A percentile compares a stretch with the other conserved stretches of the same genome.
These are phyloP conservation scores for Heterodera schachtii DNA, from an alignment of 1,140 invertebrate species.

Conservation along the genomic window DNA sequence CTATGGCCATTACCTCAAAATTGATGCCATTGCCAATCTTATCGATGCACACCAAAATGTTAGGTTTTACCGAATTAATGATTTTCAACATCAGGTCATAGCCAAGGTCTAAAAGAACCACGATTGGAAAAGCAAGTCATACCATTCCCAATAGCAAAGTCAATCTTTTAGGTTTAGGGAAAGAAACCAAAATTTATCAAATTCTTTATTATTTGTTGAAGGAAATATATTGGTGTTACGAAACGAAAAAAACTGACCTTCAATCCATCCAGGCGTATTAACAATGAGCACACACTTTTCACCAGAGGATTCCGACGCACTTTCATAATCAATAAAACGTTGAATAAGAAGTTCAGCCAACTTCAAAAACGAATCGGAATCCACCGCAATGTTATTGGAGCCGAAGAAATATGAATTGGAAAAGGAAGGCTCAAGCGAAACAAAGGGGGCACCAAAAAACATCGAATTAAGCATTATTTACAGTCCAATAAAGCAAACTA, in stretches of 20 bases:
- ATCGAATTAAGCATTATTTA: not conserved
- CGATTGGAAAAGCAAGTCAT: slow-evolving; percentile 1
- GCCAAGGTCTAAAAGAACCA: slow-evolving; percentile 20
- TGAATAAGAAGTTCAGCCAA: slow-evolving; percentile 24
- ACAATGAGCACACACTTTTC: slow-evolving; percentile 42
- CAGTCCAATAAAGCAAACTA: slow-evolving; percentile 11
- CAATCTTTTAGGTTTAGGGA: too few species aligned
- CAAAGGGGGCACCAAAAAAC: slow-evolving; percentile 37
- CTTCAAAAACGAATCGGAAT: slow-evolving; percentile 39
- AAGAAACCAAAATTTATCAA: too few species aligned
- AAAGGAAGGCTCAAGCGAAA: slow-evolving; percentile 20
- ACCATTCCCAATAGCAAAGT: too few species aligned
- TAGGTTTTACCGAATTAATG: slow-evolving; percentile 20
- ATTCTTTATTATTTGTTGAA: too few species aligned
- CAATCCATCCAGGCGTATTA: slow-evolving; percentile 42
- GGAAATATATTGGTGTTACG: too few species aligned
- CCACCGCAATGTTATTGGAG: slow-evolving; percentile 22
- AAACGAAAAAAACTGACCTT: slow-evolving; percentile 30
- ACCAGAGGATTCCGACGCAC: not conserved
- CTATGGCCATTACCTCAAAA: slow-evolving; percentile 18
- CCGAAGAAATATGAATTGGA: slow-evolving; percentile 38
- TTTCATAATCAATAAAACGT: slow-evolving; percentile 10
- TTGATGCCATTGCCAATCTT: not conserved
- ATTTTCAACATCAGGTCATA: slow-evolving; percentile 35
- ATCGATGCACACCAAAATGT: slow-evolving; percentile 32